Evolutionary conservation across 2,113 vertebrate species (phyloP), one percentile per base, ranked within the genome.

Genomic region (Ammodytes marinus): DNA sequence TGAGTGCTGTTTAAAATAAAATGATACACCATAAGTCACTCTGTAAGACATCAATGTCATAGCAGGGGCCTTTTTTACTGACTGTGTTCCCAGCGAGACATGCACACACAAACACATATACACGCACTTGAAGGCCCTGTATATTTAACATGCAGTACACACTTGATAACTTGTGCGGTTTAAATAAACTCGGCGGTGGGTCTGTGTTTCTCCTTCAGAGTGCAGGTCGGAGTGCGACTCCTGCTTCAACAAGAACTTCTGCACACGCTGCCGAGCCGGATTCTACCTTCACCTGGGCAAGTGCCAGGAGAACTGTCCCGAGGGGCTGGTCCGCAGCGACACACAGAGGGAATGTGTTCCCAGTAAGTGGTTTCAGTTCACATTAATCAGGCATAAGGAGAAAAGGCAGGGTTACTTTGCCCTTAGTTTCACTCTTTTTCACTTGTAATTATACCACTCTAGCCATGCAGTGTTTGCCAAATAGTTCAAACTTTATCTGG

Each of bases 201-300:
- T 86, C 83, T 90, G 74, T 91, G 87, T 81, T 91, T 95, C 75
- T 94, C 14, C 95, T 96, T 92, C 96, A 99, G 98, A 98, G 96
- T 99, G 98, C 93, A 97, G 97, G 95, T 95, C 96, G 82, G 98
- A 99, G 94, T 99, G 98, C 88, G 98, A 99, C 87, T 97, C 98
- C 86, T 99, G 98, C 96, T 99, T 99, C 95, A 97, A 97, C 95
- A 98, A 95, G 95, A 99, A 98, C 95, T 99, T 99, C 95, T 99
- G 98, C 95, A 99, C 97, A 63, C 98, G 97, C 70, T 99, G 98
- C 95, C 97, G 97, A 96, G 95, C 93, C 76, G 97, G 97, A 66
- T 98, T 96, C 94, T 99, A 99, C 94, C 96, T 99, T 91, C 95
- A 97, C 94, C 96, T 94, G 89, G 98, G 98, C 88, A 98, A 97